Base-by-base conservation (phyloP, 1,140 invertebrate species). In the Aphelenchoides avenae region DNA sequence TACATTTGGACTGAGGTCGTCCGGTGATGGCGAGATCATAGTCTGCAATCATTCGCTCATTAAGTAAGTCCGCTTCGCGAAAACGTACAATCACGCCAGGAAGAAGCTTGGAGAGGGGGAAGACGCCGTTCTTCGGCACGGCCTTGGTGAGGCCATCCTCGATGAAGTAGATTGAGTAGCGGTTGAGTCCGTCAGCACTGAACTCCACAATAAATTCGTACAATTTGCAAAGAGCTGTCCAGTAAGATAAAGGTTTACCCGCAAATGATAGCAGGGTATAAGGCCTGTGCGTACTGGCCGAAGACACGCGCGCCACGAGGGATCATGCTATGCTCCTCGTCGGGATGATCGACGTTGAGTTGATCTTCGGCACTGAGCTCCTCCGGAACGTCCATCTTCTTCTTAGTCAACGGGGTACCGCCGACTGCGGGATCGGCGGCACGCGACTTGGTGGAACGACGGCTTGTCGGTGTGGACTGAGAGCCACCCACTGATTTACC, bases 251-350 rank as follows among this genome's bases (percentile, higher is more conserved):
- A 20, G 18, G 7, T 43, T 33, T 39, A 71, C 62, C 73, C 60
- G 44, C 70, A 37, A 37, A 77, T 51, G 33, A 73, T 22, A 6
- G 75, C 71, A 2, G 75, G 57, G 47, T 74, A 74, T 41, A 54
- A 77, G 4, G 61, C 49, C n/a, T 59, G 55, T 7, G 52, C 54
- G 57, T 58, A 74, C 11, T 71, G 29, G 9, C 61, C 71, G 30
- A 56, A 73, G 13, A 74, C 71, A 1, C 71, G 61, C 5, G 57
- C 59, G 6, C 71, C 71, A 0, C 49, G 22, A 1, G 42, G 24
- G 18, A 60, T 18, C 26, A 60, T 41, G 11, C 41, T 20, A 1
- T 48, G 68, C n/a, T 53, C 52, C 13, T 66, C 39, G 18, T 18
- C 11, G 9, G 40, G 37, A 31, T 37, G 37, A 48, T 75, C 68